Percentiles rank a stretch among this genome's conserved stretches.
These are phyloP conservation scores for Cynocephalus volans DNA, from an alignment of 2,113 vertebrate genomes.

Conservation along the genomic window DNA sequence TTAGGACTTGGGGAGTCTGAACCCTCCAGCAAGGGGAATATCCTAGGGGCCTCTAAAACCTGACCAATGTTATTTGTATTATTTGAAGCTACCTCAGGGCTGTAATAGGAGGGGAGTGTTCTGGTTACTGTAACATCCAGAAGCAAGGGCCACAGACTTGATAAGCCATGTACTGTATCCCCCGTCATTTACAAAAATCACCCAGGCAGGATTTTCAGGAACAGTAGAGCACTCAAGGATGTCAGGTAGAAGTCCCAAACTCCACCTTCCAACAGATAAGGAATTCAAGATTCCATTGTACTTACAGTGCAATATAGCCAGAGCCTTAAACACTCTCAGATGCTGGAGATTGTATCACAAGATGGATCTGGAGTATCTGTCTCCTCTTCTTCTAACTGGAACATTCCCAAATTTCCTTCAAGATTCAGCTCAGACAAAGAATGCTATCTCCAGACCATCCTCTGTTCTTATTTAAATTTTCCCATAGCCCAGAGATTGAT, in stretches of 20 bases:
- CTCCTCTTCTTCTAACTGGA: not conserved
- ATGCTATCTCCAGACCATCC: not conserved
- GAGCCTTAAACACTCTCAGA: not conserved
- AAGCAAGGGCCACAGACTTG: not conserved
- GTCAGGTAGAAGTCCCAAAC: not conserved
- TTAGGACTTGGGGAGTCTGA: not conserved
- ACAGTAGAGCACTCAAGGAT: too few relatives aligned
- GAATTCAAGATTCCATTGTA: too few relatives aligned
- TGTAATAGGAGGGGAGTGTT: not conserved
- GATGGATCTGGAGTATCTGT: not conserved
- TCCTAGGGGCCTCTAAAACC: not conserved
- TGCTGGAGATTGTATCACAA: fast-evolving
- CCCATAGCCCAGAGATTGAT: not conserved
- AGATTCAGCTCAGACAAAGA: not conserved
- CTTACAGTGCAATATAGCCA: fast-evolving
- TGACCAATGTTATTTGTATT: not conserved
- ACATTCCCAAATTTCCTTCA: not conserved
- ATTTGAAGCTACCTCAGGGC: not conserved
- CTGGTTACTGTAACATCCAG: not conserved
- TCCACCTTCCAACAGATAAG: not conserved
- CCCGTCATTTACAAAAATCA: not conserved
- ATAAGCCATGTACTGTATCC: fast-evolving
- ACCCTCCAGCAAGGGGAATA: not conserved
- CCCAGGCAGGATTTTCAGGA: not conserved
- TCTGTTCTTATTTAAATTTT: not conserved